Conservation (phyloP, 1,140 invertebrate genomes). For the Diorhabda sublineata region DNA sequence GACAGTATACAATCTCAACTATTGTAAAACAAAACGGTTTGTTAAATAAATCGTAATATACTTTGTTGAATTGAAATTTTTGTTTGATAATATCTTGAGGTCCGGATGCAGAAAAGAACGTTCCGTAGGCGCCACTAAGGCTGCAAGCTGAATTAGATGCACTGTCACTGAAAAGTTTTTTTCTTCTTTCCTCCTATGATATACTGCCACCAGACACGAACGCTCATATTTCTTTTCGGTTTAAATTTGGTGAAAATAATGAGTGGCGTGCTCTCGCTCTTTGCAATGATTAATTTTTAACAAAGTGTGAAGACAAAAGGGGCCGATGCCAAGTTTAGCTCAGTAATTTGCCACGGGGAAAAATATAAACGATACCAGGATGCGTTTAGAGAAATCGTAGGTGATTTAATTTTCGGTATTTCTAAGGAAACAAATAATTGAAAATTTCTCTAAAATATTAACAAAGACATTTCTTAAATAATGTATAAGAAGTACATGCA, state of each 20-base stretch:
- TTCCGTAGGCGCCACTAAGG: conserved; percentile 33
- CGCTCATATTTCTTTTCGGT: conserved; percentile 31
- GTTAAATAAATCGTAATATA: no score
- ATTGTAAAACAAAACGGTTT: no score
- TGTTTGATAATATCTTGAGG: conserved; percentile 11
- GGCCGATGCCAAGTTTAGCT: not conserved
- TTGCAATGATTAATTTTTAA: conserved; percentile 25
- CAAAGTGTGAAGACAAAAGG: conserved; percentile 18
- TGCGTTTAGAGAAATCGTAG: not conserved
- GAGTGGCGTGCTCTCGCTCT: conserved; percentile 24
- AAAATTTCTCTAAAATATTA: no score
- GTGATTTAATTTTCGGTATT: not conserved
- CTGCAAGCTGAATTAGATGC: conserved; percentile 41
- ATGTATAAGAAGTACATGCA: no score
- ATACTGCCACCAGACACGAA: conserved; percentile 35
- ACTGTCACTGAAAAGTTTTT: conserved; percentile 32
- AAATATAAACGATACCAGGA: not conserved
- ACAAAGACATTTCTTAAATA: no score
- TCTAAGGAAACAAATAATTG: not conserved
- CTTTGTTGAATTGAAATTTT: not conserved
- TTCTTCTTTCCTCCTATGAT: conserved; percentile 23
- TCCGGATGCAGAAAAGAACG: conserved; percentile 35
- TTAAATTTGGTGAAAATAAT: conserved; percentile 33
- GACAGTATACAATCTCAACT: no score
- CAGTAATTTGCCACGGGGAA: conserved; percentile 13